Base-by-base conservation (phyloP, 2,113 vertebrate genomes). In the Xenotilapia leptura region DNA sequence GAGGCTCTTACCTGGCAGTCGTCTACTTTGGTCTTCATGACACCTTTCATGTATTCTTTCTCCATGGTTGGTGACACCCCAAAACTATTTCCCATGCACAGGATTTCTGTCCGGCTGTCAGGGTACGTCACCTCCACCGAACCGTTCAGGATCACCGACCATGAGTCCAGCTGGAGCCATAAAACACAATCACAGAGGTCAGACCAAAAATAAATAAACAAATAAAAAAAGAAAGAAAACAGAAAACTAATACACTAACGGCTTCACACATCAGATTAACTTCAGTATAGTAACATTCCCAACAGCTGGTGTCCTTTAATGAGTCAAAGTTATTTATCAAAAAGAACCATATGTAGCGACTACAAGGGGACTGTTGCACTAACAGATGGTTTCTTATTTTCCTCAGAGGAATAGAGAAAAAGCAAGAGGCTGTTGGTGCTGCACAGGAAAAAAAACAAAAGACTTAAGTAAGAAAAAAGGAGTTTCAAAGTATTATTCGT, bases 81-180 rank as follows among this genome's bases (percentile, higher is more conserved):
- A 17, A 99, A 99, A 88, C 98, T 99, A 95, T 99, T 99, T 42
- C 99, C 99, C 99, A 99, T 99, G 70, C 98, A 99, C 38, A 99
- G 91, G 93, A 99, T 98, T 93, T 99, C 99, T 45, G 97, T 97
- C 90, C 98, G 97, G 91, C 97, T 95, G 54, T 99, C 99, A 2
- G 97, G 97, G 79, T 99, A 97, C 1, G 97, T 98, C 94, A 99
- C 98, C 91, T 99, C 99, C 94, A 99, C 99, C 4, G 98, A 99
- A 21, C 98, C 99, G 81, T 99, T 99, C 92, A 99, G 96, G 95
- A 99, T 99, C 93, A 99, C 99, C 17, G 98, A 99, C 99, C 99
- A 99, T 33, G 99, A 99, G 94, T 99, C 99, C 96, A 99, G 96
- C 99, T 99, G 90, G 5, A 90, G 51, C 15, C 2, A 3, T 7